A percentile compares a stretch with the other conserved stretches of the same genome.
Conservation (phyloP, 1,140 invertebrate genomes). For the Drosophila rufa region DNA sequence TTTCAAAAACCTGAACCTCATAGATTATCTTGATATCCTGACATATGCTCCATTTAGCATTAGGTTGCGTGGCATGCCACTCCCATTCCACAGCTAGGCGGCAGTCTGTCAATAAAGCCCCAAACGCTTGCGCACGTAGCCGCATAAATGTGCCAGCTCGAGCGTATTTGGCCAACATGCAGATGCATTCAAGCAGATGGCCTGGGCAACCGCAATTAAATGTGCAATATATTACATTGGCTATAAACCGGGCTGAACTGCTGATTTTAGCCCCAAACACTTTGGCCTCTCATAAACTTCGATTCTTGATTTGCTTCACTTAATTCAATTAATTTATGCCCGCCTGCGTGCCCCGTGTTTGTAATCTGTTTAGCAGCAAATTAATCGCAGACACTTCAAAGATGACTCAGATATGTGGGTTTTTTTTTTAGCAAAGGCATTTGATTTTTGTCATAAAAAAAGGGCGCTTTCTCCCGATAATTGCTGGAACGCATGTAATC, state of each 20-base stretch:
- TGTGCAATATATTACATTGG: constrained; percentile 24
- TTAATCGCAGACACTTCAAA: constrained; percentile 5
- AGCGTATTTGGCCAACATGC: constrained; percentile 15
- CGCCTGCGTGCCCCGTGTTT: neutral
- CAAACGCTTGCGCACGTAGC: constrained; percentile 54
- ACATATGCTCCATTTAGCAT: neutral
- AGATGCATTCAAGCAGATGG: constrained; percentile 8
- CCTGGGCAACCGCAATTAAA: constrained; percentile 34
- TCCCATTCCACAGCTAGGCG: constrained; percentile 44
- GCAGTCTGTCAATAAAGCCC: constrained; percentile 59
- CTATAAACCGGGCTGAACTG: neutral
- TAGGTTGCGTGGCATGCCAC: constrained; percentile 23
- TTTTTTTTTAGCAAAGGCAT: neutral
- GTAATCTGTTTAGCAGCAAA: neutral
- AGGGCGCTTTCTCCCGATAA: neutral
- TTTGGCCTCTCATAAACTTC: constrained; percentile 8
- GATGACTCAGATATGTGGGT: neutral
- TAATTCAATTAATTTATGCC: constrained; percentile 27
- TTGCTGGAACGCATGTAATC: constrained; percentile 27
- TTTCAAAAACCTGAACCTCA: neutral
- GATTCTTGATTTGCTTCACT: constrained; percentile 17
- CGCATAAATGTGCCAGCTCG: constrained; percentile 32
- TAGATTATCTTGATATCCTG: neutral
- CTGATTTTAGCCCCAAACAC: constrained; percentile 1
- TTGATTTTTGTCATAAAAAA: constrained; percentile 6